Base-by-base conservation (phyloP, 2,797 vertebrate genomes). In the Zalophus californianus region DNA sequence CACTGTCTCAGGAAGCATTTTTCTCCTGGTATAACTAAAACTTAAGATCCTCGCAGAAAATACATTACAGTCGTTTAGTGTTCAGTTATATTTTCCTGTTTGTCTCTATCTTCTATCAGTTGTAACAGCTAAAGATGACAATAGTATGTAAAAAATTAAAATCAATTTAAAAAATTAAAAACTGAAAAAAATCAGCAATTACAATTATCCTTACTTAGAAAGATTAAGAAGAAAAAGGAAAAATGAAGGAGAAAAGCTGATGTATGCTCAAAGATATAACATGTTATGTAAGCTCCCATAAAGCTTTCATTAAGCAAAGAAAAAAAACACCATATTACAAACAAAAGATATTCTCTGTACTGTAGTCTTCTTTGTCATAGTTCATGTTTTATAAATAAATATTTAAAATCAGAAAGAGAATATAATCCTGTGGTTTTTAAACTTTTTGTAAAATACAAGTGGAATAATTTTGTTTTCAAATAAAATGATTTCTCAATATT, bases 401-500 rank as follows among this genome's bases (percentile, higher is more conserved):
- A 94, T 77, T 91, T 93, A 35, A 94, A 96, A 94, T 92, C 58
- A 96, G 72, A 92, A 90, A 75, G 5, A 13, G 5, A 13, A 96
- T 90, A 58, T 72, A 95, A 73, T 73, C 3, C 13, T 79, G 18
- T 83, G 48, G 25, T 75, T 95, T 96, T 78, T 16, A 80, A 62
- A 92, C 7, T 52, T 90, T 86, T 58, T n/a, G 0, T 27, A 68
- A 35, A 58, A 32, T 0, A 68, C 25, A 93, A 90, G 82, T 56
- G 23, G 13, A 96, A 83, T 44, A 12, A 86, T 78, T 95, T 87
- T 94, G n/a, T 88, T 80, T 84, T 88, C 35, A 96, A 97, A 92
- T 95, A 12, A 88, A 93, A 90, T 60, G 41, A 60, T 29, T 56
- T 82, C 78, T 83, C 27, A 77, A 70, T 70, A 18, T 86, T 54